Evolutionary conservation across 2,888 invertebrate genomes (phyloP), one percentile per base, ranked within the genome.

Genomic region (Thereva nobilitata): DNA sequence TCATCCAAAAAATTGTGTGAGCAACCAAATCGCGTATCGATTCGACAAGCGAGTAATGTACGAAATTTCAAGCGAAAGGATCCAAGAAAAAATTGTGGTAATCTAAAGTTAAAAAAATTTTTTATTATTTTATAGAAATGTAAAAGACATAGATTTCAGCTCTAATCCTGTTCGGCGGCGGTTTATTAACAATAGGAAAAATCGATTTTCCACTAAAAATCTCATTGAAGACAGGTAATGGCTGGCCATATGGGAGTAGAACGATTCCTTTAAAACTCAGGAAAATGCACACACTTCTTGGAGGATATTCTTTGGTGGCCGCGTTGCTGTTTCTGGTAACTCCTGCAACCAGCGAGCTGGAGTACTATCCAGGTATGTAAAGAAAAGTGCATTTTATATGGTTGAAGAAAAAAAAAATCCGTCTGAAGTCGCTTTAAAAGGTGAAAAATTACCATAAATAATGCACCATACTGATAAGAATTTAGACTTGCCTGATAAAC

Each of bases 291-390:
- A 41, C 53, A 40, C 37, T 64, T 23, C 57, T 57, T 23, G 23
- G 23, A 41, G 66, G 68, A 37, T 59, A 50, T 66, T n/a, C 41
- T 7, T 12, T 67, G 47, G 9, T 69, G 61, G 54, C 47, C 5
- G 56, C 56, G n/a, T 49, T 67, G 10, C 34, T 67, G 34, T 50
- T 64, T 4, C 37, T 59, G 44, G 64, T 57, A 40, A 61, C 37
- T 45, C 67, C 67, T 12, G 69, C 56, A 8, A 67, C 50, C 4
- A 67, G 67, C 8, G 69, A 69, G 42, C 55, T 55, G 53, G 68
- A 66, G n/a, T 66, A 68, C 53, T 69, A 55, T 47, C 69, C 69
- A 67, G 69, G 69, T 69, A 65, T 50, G 49, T 57, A 23, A 54
- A 49, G 12, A 23, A 44, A 4, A 57, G 35, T 5, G 34, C 53